Base-by-base conservation (phyloP, 2,888 invertebrate species). In the Agrotis puta region DNA sequence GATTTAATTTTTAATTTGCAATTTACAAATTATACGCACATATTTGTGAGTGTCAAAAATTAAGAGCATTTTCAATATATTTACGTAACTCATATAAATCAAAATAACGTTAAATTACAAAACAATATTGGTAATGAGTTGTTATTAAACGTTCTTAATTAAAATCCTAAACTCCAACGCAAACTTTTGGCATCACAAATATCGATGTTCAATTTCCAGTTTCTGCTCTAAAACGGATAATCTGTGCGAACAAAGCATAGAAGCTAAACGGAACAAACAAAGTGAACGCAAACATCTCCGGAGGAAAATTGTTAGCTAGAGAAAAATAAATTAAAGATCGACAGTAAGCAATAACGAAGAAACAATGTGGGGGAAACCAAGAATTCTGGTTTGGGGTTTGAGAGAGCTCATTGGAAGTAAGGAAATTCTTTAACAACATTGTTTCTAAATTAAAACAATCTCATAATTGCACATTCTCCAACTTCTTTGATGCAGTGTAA, bases 381-480 rank as follows among this genome's bases (percentile, higher is more conserved):
- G 94, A 95, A 95, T 95, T 93, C 91, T 92, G 94, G 94, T 93
- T 94, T 93, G 92, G 92, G 94, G 92, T 93, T 93, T 88, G 88
- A 88, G 89, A 88, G 82, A 93, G 92, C 92, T 92, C 88, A 92
- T 90, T 93, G 90, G 88, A 90, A 94, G 94, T 92, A 92, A 91
- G 93, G 90, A 92, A 93, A 95, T 95, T 95, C 95, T 95, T 95
- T 89, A 90, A 88, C 92, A 95, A 95, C 95, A 95, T 95, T 95
- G 96, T 96, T 95, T 93, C 94, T 92, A 95, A 95, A 95, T 95
- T 95, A 95, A 95, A 95, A 96, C 95, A 95, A 96, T 95, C 95
- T 95, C 94, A 95, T 95, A 95, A 96, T 96, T 95, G 95, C 95
- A 95, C 94, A 95, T 96, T 95, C 95, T 92, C 91, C 77, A 92